Conservation (phyloP, 2,113 vertebrate species). For the Eulemur macaco region DNA sequence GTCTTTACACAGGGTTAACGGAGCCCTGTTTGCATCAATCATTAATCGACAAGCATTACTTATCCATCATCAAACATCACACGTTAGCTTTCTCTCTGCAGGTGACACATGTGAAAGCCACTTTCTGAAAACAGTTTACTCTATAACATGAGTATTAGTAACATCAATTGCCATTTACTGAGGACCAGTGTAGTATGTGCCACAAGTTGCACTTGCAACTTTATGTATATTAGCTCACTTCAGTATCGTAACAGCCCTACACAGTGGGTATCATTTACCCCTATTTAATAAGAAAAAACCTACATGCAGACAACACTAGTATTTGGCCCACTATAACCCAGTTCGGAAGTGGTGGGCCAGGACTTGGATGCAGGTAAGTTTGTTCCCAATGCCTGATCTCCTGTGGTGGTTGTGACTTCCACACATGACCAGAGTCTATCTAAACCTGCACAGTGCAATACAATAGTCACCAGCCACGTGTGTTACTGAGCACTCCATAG, state of each 20-base stretch:
- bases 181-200: neutral
- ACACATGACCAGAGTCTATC: neutral
- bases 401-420: neutral
- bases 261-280: neutral
- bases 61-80: neutral
- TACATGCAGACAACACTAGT: neutral
- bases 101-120: neutral
- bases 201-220: neutral
- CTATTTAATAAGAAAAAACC: neutral
- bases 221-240: too few species aligned
- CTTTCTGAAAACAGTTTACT: neutral
- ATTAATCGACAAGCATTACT: neutral
- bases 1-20: neutral
- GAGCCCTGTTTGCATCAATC: neutral
- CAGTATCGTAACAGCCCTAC: neutral
- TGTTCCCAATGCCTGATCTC: neutral
- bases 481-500: neutral
- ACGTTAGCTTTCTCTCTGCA: neutral
- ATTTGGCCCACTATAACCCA: neutral
- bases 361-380: neutral
- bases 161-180: neutral
- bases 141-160: neutral
- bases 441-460: neutral
- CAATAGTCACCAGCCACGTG: neutral
- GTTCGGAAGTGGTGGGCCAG: neutral